Percentiles rank a stretch among this genome's conserved stretches.
These are phyloP conservation scores for Micromussa lordhowensis DNA, from an alignment of 92 coral and sea anemone genomes.

Conservation along the genomic window DNA sequence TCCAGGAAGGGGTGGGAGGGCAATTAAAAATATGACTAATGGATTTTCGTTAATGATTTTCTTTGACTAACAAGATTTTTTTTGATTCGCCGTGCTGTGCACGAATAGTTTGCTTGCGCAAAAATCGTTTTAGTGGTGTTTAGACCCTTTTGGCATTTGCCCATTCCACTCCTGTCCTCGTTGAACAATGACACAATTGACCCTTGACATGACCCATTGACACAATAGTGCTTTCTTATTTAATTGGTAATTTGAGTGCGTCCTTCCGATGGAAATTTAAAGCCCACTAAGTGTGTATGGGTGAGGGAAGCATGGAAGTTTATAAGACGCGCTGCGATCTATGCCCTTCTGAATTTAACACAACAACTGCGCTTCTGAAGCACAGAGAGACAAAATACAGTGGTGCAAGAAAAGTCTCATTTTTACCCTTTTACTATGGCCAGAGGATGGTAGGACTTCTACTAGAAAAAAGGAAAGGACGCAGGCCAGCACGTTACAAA, in stretches of 20 bases:
- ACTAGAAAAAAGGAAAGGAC: no score
- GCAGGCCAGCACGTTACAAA: conserved; percentile 22
- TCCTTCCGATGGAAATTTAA: not conserved
- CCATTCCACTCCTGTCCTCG: not conserved
- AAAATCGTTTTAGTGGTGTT: not conserved
- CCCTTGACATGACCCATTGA: not conserved
- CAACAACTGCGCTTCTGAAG: conserved; percentile 29
- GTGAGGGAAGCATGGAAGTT: conserved; percentile 14
- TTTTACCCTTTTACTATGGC: no score
- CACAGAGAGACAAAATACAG: no score
- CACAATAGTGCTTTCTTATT: not conserved
- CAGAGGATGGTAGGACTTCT: no score
- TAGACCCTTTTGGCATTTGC: not conserved
- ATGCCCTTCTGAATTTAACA: conserved; percentile 11
- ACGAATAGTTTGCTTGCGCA: not conserved
- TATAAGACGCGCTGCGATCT: conserved; percentile 44
- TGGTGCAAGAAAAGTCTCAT: no score
- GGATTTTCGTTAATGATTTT: not conserved
- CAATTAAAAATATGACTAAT: not conserved
- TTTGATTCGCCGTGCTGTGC: not conserved
- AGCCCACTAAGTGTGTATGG: not conserved
- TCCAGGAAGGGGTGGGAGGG: not conserved
- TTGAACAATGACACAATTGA: no score
- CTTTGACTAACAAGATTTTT: not conserved
- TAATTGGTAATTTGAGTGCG: no score